A percentile compares a stretch with the other conserved stretches of the same genome.
phyloP scores from a whole-genome alignment of 2,888 invertebrate species.

The Celastrina argiolus region DNA sequence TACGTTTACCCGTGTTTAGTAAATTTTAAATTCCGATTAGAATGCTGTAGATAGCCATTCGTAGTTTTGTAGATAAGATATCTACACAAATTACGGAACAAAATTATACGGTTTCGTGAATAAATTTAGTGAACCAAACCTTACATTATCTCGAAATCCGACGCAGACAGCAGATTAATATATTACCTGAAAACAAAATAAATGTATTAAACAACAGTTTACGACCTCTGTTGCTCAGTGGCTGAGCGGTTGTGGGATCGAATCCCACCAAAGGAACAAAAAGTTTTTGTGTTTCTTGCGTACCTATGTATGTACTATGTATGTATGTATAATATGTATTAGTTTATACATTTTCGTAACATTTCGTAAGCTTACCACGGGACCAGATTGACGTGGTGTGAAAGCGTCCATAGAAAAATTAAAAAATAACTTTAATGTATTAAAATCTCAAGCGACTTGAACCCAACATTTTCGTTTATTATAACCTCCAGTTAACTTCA shows the following conservation, averaged over 20 bases:
- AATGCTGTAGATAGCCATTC: conserved; percentile 31
- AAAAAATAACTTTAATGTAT: neutral
- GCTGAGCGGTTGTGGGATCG: too few species aligned
- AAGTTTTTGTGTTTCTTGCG: too few species aligned
- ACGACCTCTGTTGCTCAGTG: too few species aligned
- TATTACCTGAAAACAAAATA: conserved; percentile 10
- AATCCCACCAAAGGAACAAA: too few species aligned
- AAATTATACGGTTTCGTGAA: conserved; percentile 43
- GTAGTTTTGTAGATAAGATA: conserved; percentile 31
- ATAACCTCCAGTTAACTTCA: too few species aligned
- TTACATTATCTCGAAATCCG: conserved; percentile 27
- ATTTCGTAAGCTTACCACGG: too few species aligned
- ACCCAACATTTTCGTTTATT: neutral
- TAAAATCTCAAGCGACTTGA: neutral
- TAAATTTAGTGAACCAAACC: conserved; percentile 35
- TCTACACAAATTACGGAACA: conserved; percentile 29
- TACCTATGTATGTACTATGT: too few species aligned
- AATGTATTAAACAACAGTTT: neutral
- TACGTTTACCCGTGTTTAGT: neutral
- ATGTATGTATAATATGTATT: too few species aligned
- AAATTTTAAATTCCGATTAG: conserved; percentile 19
- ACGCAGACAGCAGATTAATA: conserved; percentile 1
- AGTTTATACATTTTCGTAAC: too few species aligned
- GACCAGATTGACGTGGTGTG: too few species aligned
- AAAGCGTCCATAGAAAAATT: too few species aligned